phyloP scores from a whole-genome alignment of 2,888 invertebrate species.

The Leptinotarsa peninsularis region DNA sequence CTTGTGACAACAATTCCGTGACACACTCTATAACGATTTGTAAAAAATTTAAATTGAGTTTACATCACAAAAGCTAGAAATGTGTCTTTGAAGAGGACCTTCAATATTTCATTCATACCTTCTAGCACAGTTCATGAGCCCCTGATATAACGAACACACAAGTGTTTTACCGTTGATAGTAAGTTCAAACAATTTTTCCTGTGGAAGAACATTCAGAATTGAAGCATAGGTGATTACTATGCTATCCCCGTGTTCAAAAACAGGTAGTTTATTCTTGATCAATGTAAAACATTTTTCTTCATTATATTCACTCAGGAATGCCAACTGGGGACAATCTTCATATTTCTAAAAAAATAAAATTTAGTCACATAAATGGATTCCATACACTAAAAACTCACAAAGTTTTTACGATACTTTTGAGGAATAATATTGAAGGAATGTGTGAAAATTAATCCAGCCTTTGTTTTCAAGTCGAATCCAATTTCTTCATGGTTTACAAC shows the following conservation, averaged over 20 bases:
- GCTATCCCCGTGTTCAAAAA: conserved; percentile 44
- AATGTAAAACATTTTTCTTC: conserved; percentile 43
- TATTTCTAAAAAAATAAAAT: conserved; percentile 46
- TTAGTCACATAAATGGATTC: conserved; percentile 16
- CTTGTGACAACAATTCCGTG: no score
- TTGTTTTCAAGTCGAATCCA: conserved; percentile 75
- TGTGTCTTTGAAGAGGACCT: no score
- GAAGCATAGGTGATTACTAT: conserved; percentile 53
- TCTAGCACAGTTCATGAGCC: conserved; percentile 58
- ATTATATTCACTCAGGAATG: conserved; percentile 48
- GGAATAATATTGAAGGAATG: conserved; percentile 66
- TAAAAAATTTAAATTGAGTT: no score
- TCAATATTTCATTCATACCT: conserved; percentile 52
- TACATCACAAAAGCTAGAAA: no score
- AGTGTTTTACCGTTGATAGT: conserved; percentile 52
- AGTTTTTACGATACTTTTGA: conserved; percentile 47
- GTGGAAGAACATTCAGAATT: conserved; percentile 50
- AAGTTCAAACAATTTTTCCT: conserved; percentile 46
- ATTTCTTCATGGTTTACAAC: conserved; percentile 66
- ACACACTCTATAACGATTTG: no score
- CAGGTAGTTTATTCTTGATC: conserved; percentile 31
- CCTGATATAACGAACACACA: conserved; percentile 56
- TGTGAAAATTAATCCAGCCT: conserved; percentile 72
- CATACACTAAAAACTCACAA: conserved; percentile 45
- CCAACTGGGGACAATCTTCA: conserved; percentile 48